Conservation (phyloP, 2,113 vertebrate species). For the Edolisoma coerulescens region DNA sequence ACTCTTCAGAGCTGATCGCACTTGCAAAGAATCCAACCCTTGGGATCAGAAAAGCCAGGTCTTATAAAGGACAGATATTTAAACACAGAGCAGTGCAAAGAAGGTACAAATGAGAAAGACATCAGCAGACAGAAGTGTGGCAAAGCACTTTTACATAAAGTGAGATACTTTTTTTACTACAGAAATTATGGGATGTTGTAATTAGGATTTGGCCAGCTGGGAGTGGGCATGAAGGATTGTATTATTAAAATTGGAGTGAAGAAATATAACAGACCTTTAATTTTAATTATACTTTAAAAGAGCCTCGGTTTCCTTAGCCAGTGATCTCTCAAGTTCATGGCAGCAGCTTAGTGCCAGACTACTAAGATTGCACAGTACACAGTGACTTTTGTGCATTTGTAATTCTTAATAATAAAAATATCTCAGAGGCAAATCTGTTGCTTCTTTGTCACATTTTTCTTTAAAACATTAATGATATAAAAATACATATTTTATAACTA, state of each 20-base stretch:
- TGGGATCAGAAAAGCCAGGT: neutral
- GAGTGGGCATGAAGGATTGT: neutral
- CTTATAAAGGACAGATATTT: neutral
- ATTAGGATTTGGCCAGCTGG: conserved; percentile 28
- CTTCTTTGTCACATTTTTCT: neutral
- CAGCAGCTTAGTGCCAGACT: neutral
- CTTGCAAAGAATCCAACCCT: neutral
- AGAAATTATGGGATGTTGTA: conserved; percentile 6
- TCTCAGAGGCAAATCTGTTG: neutral
- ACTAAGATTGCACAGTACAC: neutral
- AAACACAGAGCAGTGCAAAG: neutral
- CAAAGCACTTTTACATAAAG: neutral
- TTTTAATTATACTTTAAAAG: conserved; percentile 17
- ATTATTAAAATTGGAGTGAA: neutral
- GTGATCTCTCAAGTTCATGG: neutral
- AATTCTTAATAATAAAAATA: neutral
- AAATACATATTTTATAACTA: neutral
- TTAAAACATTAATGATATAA: neutral
- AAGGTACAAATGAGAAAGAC: neutral
- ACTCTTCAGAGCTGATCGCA: neutral
- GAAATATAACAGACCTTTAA: neutral
- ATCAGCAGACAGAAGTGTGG: neutral
- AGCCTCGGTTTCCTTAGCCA: neutral
- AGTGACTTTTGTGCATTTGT: neutral
- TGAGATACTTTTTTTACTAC: neutral